phyloP scores from a whole-genome alignment of 1,140 invertebrate genomes.

The Leptinotarsa defecta region DNA sequence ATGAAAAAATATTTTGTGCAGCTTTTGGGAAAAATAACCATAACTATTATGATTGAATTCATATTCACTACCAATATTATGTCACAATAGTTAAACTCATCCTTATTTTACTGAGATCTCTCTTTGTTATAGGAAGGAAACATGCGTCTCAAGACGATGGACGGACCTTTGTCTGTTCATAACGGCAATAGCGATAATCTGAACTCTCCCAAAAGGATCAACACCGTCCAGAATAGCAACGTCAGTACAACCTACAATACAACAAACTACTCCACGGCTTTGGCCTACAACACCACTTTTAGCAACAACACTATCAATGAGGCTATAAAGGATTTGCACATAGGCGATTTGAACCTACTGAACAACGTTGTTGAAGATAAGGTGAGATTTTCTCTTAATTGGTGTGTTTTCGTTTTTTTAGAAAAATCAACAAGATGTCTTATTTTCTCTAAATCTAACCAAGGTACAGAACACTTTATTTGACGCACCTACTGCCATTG shows the following conservation, averaged over 20 bases:
- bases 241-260: constrained; percentile 33
- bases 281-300: constrained; percentile 1
- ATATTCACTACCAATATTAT: too few relatives aligned
- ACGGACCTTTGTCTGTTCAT: constrained; percentile 50
- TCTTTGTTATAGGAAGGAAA: constrained; percentile 44
- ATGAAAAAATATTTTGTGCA: too few relatives aligned
- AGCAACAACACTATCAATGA: constrained; percentile 36
- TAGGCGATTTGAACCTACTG: constrained; percentile 34
- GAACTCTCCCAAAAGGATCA: constrained; percentile 54
- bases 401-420: background rate
- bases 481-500: background rate
- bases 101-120: background rate
- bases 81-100: too few relatives aligned
- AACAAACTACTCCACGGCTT: constrained; percentile 27
- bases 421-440: background rate
- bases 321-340: constrained; percentile 30
- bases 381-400: constrained; percentile 14
- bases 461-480: background rate
- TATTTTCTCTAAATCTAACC: background rate
- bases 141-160: constrained; percentile 53
- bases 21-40: too few relatives aligned
- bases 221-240: constrained; percentile 54
- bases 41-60: too few relatives aligned
- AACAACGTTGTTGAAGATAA: constrained; percentile 44
- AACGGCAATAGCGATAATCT: constrained; percentile 52